phyloP scores from a whole-genome alignment of 2,113 vertebrate species.

The Scolopax mira region DNA sequence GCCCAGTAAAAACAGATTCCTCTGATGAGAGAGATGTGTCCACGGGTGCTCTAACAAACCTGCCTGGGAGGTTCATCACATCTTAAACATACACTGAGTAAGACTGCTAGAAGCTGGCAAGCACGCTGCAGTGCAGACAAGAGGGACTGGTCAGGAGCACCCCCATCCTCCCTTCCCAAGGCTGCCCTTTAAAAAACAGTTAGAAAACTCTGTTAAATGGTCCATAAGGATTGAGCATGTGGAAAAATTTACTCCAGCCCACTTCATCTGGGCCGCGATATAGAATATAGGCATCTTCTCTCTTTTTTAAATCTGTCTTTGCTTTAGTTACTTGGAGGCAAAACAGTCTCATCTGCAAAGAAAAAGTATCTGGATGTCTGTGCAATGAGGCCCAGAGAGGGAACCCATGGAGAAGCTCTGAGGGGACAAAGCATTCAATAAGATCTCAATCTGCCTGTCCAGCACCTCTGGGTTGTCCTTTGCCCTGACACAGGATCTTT shows the following conservation, averaged over 20 bases:
- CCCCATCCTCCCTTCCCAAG: background rate
- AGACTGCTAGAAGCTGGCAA: background rate
- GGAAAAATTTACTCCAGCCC: background rate
- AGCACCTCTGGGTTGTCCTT: background rate
- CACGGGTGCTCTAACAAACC: background rate
- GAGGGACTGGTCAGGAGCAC: background rate
- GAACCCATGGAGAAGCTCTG: background rate
- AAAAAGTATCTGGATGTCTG: background rate
- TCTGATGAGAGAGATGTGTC: background rate
- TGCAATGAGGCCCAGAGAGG: background rate
- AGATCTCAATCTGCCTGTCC: background rate
- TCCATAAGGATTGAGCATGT: fast-evolving
- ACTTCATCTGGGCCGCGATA: fast-evolving
- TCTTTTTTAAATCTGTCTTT: background rate
- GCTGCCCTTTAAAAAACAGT: background rate
- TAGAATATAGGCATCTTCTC: background rate
- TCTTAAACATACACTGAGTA: background rate
- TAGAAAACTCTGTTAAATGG: background rate
- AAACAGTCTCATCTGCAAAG: background rate
- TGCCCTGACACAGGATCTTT: background rate
- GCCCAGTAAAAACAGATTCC: background rate
- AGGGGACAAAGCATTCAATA: background rate
- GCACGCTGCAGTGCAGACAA: too few species aligned
- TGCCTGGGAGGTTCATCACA: background rate
- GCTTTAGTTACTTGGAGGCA: background rate